Conservation (phyloP, 92 coral and sea anemone genomes). For the Diadumene lineata region DNA sequence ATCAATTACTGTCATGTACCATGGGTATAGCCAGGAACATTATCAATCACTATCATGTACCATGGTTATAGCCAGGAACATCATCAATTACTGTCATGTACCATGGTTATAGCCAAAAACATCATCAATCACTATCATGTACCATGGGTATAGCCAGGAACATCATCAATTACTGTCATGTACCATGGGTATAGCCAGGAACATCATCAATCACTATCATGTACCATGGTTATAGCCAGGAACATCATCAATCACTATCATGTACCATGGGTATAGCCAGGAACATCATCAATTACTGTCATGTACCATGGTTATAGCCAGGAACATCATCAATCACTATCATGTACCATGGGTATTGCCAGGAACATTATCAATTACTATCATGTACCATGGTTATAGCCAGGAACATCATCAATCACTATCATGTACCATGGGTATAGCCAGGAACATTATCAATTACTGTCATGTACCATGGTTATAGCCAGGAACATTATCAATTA, state of each 20-base stretch:
- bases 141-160: neutral
- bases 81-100: too few relatives aligned
- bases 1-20: neutral
- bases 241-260: neutral
- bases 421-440: neutral
- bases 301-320: neutral
- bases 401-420: neutral
- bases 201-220: too few relatives aligned
- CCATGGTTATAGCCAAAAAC: neutral
- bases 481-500: neutral
- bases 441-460: too few relatives aligned
- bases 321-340: too few relatives aligned
- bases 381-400: neutral
- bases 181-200: neutral
- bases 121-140: neutral
- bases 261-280: neutral
- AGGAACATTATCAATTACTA: neutral
- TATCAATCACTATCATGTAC: too few relatives aligned
- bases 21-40: neutral
- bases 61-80: too few relatives aligned
- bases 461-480: neutral
- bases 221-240: neutral
- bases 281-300: too few relatives aligned
- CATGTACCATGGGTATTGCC: neutral
- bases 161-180: too few relatives aligned